Evolutionary conservation across 2,888 invertebrate species (phyloP).

Genomic region (Melitaea athalia): DNA sequence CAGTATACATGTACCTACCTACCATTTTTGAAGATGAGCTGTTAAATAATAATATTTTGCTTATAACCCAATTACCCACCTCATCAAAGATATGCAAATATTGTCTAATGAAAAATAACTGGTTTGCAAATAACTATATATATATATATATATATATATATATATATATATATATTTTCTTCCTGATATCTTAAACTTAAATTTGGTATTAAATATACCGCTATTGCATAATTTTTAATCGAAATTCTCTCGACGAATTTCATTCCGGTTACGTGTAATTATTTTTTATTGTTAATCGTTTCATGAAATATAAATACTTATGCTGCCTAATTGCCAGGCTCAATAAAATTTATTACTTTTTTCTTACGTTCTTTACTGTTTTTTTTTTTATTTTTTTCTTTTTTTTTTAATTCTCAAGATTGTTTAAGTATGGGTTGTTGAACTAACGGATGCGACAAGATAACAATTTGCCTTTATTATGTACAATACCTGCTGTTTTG

Average conservation of each 20-base stretch:
- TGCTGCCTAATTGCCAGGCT: neutral
- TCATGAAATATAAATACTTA: neutral
- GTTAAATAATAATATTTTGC: slow-evolving; percentile 41
- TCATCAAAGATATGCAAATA: slow-evolving; percentile 17
- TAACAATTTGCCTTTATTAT: slow-evolving; percentile 42
- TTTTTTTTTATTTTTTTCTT: neutral
- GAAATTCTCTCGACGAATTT: slow-evolving; percentile 10
- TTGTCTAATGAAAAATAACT: neutral
- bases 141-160: too few species aligned
- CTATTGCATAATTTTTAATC: slow-evolving; percentile 18
- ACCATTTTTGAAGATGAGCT: slow-evolving; percentile 49
- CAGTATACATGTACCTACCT: slow-evolving; percentile 32
- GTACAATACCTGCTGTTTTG: slow-evolving; percentile 37
- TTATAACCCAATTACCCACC: neutral
- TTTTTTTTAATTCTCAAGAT: slow-evolving; percentile 13
- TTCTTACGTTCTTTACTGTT: neutral
- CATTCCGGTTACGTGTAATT: slow-evolving; percentile 5
- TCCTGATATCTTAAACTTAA: neutral
- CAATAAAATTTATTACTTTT: neutral
- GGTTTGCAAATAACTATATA: neutral
- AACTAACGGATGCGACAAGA: slow-evolving; percentile 22
- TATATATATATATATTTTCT: too few species aligned
- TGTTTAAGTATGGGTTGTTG: slow-evolving; percentile 19
- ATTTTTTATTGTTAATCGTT: neutral
- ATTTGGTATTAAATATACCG: neutral